A percentile compares a stretch with the other conserved stretches of the same genome.
Evolutionary conservation across 2,797 vertebrate genomes (phyloP).

Genomic region (Etheostoma perlongum): DNA sequence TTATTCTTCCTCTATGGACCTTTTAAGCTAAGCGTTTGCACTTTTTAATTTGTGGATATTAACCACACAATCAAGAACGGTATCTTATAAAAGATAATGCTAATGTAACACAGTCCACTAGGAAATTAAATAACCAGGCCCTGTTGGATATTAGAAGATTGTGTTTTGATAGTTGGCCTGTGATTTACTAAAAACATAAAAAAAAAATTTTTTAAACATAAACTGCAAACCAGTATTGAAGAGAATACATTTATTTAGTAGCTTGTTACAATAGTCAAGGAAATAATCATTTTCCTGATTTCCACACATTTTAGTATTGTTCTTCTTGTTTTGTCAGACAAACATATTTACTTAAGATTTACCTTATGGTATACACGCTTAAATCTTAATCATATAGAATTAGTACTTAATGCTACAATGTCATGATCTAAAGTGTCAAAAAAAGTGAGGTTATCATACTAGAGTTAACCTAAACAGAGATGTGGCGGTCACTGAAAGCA

Average conservation of each 20-base stretch:
- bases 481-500: background rate
- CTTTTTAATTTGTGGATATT: background rate
- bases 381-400: background rate
- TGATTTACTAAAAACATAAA: background rate
- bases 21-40: background rate
- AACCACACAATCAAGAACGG: background rate
- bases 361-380: background rate
- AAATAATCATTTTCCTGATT: background rate
- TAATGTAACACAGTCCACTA: background rate
- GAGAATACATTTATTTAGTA: slow-evolving; percentile 10
- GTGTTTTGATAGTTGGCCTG: background rate
- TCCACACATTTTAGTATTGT: background rate
- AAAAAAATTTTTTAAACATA: background rate
- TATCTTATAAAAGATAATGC: no score
- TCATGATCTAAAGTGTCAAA: background rate
- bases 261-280: background rate
- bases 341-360: background rate
- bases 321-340: background rate
- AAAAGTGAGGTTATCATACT: background rate
- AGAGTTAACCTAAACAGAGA: background rate
- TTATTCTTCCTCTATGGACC: background rate
- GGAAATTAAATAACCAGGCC: background rate
- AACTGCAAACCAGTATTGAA: background rate
- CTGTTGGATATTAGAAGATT: background rate
- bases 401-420: background rate